These are phyloP conservation scores for Caenorhabditis uteleia DNA, from an alignment of 2,888 invertebrate species.

Conservation along the genomic window DNA sequence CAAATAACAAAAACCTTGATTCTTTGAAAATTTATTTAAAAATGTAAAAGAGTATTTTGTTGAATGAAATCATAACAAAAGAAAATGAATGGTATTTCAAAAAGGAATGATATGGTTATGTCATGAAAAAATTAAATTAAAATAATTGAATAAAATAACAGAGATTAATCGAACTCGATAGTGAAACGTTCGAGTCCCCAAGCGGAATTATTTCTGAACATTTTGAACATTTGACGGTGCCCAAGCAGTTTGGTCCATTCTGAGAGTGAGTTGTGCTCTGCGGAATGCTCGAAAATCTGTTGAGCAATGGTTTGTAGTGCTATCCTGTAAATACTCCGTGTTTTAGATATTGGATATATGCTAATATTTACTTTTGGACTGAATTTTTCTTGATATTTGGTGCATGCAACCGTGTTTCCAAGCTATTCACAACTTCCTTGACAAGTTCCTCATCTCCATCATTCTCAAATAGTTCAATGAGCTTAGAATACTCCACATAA, in stretches of 20 bases:
- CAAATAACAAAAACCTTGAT: no score
- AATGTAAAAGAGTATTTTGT: no score
- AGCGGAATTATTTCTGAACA: constrained; percentile 25
- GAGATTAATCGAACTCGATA: constrained; percentile 24
- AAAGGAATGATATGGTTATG: no score
- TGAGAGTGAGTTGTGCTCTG: constrained; percentile 9
- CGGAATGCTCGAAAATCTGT: constrained; percentile 22
- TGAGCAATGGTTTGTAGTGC: constrained; percentile 35
- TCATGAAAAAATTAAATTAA: neutral
- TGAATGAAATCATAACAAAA: no score
- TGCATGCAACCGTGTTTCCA: constrained; percentile 38
- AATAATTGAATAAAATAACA: neutral
- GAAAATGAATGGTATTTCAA: no score
- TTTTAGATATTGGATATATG: no score
- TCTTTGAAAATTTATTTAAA: no score
- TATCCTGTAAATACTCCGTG: constrained; percentile 10
- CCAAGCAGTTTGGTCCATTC: constrained; percentile 33
- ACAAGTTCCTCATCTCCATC: constrained; percentile 11
- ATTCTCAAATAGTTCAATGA: constrained; percentile 17
- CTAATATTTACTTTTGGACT: constrained; percentile 6
- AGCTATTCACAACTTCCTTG: constrained; percentile 18
- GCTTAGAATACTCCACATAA: constrained; percentile 44
- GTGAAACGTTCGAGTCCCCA: constrained; percentile 24
- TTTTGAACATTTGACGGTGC: constrained; percentile 23
- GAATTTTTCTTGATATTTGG: constrained; percentile 26